These are phyloP conservation scores for Danaus plexippus DNA, from an alignment of 1,140 invertebrate species.

Conservation along the genomic window DNA sequence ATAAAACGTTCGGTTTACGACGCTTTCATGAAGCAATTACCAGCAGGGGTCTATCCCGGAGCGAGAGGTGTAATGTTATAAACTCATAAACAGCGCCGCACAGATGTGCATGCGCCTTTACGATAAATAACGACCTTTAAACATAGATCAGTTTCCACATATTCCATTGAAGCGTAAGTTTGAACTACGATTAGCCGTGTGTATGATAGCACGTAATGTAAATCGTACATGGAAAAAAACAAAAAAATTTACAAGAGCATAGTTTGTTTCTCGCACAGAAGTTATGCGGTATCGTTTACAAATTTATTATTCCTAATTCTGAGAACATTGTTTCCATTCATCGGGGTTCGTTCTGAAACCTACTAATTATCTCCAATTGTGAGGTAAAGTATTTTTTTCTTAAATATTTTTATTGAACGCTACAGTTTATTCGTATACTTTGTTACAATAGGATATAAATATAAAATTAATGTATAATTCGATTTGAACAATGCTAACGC, in stretches of 20 bases:
- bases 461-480: too few relatives aligned
- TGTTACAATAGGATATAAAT: not conserved
- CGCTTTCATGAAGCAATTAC: slow-evolving; percentile 60
- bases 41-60: slow-evolving; percentile 42
- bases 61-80: slow-evolving; percentile 58
- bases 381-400: slow-evolving; percentile 33
- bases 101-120: slow-evolving; percentile 40
- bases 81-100: slow-evolving; percentile 55
- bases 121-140: slow-evolving; percentile 3
- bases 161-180: slow-evolving; percentile 8
- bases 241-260: not conserved
- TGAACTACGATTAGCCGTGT: not conserved
- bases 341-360: slow-evolving; percentile 52
- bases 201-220: slow-evolving; percentile 4
- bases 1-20: slow-evolving; percentile 42
- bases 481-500: too few relatives aligned
- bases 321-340: slow-evolving; percentile 51
- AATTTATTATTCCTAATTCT: slow-evolving; percentile 59
- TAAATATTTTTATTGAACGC: not conserved
- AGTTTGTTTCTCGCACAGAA: slow-evolving; percentile 42
- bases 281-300: slow-evolving; percentile 67
- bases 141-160: not conserved
- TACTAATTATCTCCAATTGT: slow-evolving; percentile 38
- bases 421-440: not conserved
- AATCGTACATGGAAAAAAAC: not conserved